These are phyloP conservation scores for Apodemus agrarius DNA, from an alignment of 2,797 vertebrate genomes.

Conservation along the genomic window DNA sequence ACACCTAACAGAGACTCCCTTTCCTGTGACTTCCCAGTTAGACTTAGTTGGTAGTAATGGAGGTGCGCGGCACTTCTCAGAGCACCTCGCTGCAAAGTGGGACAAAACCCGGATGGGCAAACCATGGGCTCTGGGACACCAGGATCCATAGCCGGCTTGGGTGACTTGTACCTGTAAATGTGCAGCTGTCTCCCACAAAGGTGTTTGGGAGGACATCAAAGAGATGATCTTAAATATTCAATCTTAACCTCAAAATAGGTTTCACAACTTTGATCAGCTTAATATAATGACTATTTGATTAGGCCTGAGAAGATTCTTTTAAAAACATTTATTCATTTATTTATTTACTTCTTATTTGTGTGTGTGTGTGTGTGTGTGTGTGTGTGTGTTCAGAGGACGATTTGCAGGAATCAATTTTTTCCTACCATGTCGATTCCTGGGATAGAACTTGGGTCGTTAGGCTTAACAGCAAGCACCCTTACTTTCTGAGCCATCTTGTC, in stretches of 20 bases:
- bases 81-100: background rate
- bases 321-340: background rate
- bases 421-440: background rate
- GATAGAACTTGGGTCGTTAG: background rate
- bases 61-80: background rate
- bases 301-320: background rate
- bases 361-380: background rate
- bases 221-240: constrained; percentile 17
- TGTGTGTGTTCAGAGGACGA: background rate
- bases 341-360: background rate
- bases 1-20: background rate
- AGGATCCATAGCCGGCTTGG: background rate
- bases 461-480: background rate
- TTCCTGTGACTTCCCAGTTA: background rate
- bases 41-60: background rate
- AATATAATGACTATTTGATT: background rate
- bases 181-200: background rate
- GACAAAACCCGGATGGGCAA: background rate
- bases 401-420: background rate
- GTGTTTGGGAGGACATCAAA: background rate
- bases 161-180: background rate
- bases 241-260: background rate
- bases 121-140: background rate
- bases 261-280: background rate
- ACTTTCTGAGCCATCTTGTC: background rate